phyloP scores from a whole-genome alignment of 1,140 invertebrate genomes.

The Trachymyrmex septentrionalis region DNA sequence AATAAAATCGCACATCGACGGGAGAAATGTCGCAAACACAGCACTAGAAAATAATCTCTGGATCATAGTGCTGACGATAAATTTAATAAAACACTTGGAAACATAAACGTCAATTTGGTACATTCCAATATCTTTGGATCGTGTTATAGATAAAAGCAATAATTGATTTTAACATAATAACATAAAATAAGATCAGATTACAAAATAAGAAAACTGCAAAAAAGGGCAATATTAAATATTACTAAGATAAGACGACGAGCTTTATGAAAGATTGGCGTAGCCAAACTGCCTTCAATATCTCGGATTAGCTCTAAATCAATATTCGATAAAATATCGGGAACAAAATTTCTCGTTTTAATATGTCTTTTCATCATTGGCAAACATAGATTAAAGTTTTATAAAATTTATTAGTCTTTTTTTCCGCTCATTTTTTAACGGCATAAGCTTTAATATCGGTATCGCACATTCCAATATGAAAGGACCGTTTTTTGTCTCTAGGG shows the following conservation, averaged over 20 bases:
- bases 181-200: not conserved
- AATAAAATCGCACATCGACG: conserved; percentile 37
- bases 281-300: conserved; percentile 29
- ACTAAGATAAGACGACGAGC: conserved; percentile 11
- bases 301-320: conserved; percentile 51
- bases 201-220: conserved; percentile 19
- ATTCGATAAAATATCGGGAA: conserved; percentile 46
- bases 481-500: conserved; percentile 27
- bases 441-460: conserved; percentile 65
- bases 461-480: conserved; percentile 60
- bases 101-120: not conserved
- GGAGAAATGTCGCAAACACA: conserved; percentile 24
- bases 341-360: conserved; percentile 67
- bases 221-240: not conserved
- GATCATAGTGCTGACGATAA: not conserved
- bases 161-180: conserved; percentile 30
- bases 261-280: conserved; percentile 17
- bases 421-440: conserved; percentile 46
- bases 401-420: conserved; percentile 64
- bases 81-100: conserved; percentile 21
- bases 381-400: conserved; percentile 52
- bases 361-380: conserved; percentile 42
- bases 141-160: too few species aligned
- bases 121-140: not conserved
- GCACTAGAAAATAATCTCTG: not conserved